phyloP scores from a whole-genome alignment of 2,797 vertebrate genomes.

The Peromyscus attwateri region DNA sequence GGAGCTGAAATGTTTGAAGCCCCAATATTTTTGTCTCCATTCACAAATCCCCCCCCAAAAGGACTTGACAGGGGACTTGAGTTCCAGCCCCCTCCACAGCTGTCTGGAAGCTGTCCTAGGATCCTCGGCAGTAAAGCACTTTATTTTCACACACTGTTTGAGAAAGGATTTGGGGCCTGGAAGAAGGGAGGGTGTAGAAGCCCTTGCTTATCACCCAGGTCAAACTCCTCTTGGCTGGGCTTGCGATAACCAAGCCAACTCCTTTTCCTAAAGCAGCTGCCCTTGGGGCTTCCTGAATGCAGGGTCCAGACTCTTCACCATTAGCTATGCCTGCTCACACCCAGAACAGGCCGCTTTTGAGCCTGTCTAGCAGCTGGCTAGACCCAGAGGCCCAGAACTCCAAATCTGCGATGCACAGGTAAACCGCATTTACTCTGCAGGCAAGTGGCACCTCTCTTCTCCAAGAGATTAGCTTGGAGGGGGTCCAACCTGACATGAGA shows the following conservation, averaged over 20 bases:
- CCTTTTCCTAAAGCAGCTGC: background rate
- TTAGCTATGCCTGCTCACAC: background rate
- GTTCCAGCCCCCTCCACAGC: background rate
- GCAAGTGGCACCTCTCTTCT: background rate
- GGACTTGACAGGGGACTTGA: background rate
- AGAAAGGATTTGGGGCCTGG: background rate
- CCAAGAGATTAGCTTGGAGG: background rate
- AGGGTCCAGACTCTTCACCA: background rate
- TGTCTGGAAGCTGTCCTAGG: slow-evolving; percentile 33
- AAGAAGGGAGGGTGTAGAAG: background rate
- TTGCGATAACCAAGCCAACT: background rate
- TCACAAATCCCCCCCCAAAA: slow-evolving; percentile 5
- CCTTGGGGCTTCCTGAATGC: background rate
- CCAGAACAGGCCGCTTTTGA: background rate
- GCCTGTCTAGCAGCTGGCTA: background rate
- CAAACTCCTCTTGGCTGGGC: background rate
- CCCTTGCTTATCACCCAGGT: background rate
- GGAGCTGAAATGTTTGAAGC: slow-evolving; percentile 10
- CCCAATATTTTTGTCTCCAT: background rate
- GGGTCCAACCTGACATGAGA: background rate
- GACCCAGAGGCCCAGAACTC: background rate
- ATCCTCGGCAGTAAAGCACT: slow-evolving; percentile 87
- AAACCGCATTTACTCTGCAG: background rate
- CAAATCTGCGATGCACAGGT: background rate
- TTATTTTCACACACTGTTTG: slow-evolving; percentile 81